These are phyloP conservation scores for Artemia sp. DNA, from an alignment of 2,888 invertebrate genomes.

Conservation along the genomic window DNA sequence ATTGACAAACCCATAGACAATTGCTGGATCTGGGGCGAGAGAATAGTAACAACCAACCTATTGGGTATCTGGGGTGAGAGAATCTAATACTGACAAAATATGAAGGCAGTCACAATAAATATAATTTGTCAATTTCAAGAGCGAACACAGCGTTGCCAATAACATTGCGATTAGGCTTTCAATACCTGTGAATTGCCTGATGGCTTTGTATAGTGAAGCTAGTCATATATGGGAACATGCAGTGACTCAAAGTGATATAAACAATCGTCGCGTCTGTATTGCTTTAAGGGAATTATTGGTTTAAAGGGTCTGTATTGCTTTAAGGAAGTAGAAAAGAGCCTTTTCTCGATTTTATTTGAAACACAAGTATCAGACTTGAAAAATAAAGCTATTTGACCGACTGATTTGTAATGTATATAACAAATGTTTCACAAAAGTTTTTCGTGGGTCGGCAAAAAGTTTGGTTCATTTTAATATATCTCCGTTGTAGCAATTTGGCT, in stretches of 20 bases:
- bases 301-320: no score
- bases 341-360: no score
- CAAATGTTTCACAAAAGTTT: no score
- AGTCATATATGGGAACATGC: constrained; percentile 86
- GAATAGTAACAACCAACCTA: constrained; percentile 80
- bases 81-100: constrained; percentile 60
- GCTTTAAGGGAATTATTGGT: constrained; percentile 94
- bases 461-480: no score
- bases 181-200: constrained; percentile 64
- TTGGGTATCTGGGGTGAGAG: constrained; percentile 57
- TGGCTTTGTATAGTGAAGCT: constrained; percentile 64
- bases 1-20: constrained; percentile 98
- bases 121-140: constrained; percentile 39
- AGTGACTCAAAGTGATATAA: constrained; percentile 65
- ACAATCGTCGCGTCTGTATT: constrained; percentile 62
- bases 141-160: not conserved
- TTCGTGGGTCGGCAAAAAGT: no score
- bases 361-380: no score
- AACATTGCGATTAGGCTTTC: constrained; percentile 48
- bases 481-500: no score
- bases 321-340: no score
- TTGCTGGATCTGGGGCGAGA: constrained; percentile 98
- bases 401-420: no score
- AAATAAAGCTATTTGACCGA: no score
- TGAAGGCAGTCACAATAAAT: constrained; percentile 33